phyloP scores from a whole-genome alignment of 2,888 invertebrate species.

The Volucella bombylans region DNA sequence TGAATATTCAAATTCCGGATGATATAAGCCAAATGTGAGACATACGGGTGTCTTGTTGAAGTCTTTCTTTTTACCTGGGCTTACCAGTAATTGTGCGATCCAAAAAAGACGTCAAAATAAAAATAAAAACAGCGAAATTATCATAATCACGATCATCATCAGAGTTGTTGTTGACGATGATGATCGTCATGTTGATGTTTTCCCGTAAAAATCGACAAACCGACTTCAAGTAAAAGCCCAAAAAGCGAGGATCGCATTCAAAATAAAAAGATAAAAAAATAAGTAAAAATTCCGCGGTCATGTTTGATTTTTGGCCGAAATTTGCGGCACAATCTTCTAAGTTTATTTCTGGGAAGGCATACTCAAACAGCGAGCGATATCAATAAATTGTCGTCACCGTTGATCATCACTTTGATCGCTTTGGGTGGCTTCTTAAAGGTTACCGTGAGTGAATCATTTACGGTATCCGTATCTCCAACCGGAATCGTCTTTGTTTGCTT shows the following conservation, averaged over 20 bases:
- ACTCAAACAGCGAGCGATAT: constrained; percentile 12
- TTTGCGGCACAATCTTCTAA: background rate
- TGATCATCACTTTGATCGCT: constrained; percentile 38
- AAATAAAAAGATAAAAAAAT: constrained; percentile 53
- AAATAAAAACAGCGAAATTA: constrained; percentile 33
- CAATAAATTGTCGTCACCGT: constrained; percentile 47
- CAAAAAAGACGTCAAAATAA: background rate
- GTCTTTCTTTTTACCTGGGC: constrained; percentile 39
- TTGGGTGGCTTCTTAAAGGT: constrained; percentile 39
- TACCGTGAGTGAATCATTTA: constrained; percentile 46
- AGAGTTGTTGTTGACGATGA: constrained; percentile 29
- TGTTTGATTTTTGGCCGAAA: constrained; percentile 64
- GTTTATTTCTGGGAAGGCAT: constrained; percentile 24
- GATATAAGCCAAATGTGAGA: constrained; percentile 39
- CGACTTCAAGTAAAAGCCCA: constrained; percentile 39
- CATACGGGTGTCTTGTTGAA: constrained; percentile 34
- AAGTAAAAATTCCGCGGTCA: constrained; percentile 66
- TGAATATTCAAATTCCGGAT: constrained; percentile 69
- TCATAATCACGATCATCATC: constrained; percentile 54
- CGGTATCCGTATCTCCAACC: constrained; percentile 1
- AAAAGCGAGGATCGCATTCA: background rate
- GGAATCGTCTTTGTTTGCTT: constrained; percentile 54
- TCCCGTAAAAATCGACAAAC: constrained; percentile 11
- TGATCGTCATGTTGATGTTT: constrained; percentile 34
- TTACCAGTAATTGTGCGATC: constrained; percentile 34